Conservation (phyloP, 2,797 vertebrate genomes). For the Tangara arthus region DNA sequence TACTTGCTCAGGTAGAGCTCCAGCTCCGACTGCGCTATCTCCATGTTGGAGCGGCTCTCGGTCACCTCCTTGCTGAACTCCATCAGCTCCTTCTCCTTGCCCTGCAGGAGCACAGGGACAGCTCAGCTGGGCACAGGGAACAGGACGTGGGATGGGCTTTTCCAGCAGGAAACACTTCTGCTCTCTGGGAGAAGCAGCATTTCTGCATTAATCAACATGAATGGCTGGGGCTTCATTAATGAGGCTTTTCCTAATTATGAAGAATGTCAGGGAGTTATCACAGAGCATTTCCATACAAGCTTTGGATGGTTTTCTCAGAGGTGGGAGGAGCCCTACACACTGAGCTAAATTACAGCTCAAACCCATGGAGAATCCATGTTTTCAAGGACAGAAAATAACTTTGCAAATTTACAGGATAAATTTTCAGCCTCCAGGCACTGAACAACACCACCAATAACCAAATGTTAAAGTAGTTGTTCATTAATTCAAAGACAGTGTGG, state of each 20-base stretch:
- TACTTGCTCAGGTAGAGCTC: slow-evolving; percentile 91
- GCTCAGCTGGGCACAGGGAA: background rate
- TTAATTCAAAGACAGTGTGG: background rate
- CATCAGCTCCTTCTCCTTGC: slow-evolving; percentile 89
- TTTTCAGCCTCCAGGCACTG: background rate
- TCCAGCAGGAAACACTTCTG: background rate
- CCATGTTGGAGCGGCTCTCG: slow-evolving; percentile 88
- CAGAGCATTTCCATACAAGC: background rate
- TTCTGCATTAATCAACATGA: background rate
- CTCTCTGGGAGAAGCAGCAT: background rate
- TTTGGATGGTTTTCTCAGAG: background rate
- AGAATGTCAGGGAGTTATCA: background rate
- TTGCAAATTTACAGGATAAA: background rate
- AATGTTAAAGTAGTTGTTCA: background rate
- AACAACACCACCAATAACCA: background rate
- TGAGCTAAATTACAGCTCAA: background rate
- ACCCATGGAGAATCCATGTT: background rate
- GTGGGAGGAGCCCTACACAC: background rate
- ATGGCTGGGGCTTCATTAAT: background rate
- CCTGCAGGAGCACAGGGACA: slow-evolving; percentile 64
- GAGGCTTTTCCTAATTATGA: background rate
- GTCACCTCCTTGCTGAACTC: slow-evolving; percentile 88
- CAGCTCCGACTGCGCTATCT: slow-evolving; percentile 89
- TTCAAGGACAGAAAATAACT: background rate
- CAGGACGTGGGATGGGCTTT: background rate